A percentile compares a stretch with the other conserved stretches of the same genome.
Conservation (phyloP, 2,888 invertebrate genomes). For the Actias luna region DNA sequence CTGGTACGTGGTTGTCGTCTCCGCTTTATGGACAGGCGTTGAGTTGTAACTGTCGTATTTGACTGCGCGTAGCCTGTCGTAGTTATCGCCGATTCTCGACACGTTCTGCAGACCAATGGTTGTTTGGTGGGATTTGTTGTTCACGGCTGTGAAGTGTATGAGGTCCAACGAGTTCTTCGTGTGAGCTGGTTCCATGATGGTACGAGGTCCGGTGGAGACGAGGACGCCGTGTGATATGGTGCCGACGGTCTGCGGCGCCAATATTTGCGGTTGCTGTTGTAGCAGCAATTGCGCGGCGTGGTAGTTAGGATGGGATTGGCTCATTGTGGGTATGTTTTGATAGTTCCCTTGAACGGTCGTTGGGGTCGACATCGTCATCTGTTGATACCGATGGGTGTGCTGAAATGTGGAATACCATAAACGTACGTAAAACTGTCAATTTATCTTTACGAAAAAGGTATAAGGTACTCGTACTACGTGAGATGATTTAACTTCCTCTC, state of each 20-base stretch:
- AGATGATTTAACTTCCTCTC: too few species aligned
- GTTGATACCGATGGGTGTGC: slow-evolving; percentile 68
- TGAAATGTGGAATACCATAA: slow-evolving; percentile 35
- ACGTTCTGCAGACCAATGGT: slow-evolving; percentile 57
- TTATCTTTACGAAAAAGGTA: too few species aligned
- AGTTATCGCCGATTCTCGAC: slow-evolving; percentile 55
- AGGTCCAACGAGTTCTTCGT: slow-evolving; percentile 64
- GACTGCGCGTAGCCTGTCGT: slow-evolving; percentile 51
- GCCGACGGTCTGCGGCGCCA: slow-evolving; percentile 28
- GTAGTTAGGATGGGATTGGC: slow-evolving; percentile 66
- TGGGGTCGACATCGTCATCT: slow-evolving; percentile 71
- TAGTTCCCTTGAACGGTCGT: slow-evolving; percentile 52
- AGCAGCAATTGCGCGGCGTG: slow-evolving; percentile 32
- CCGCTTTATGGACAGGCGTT: slow-evolving; percentile 51
- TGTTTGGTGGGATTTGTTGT: slow-evolving; percentile 46
- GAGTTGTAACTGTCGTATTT: slow-evolving; percentile 60
- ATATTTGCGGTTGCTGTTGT: slow-evolving; percentile 32
- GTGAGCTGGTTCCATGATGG: slow-evolving; percentile 56
- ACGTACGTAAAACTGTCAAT: too few species aligned
- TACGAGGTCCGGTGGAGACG: slow-evolving; percentile 50
- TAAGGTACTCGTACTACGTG: too few species aligned
- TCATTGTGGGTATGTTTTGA: slow-evolving; percentile 66
- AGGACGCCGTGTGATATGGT: slow-evolving; percentile 44
- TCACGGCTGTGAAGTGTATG: slow-evolving; percentile 60
- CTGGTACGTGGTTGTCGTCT: slow-evolving; percentile 58